Base-by-base conservation (phyloP, 2,888 invertebrate species). In the Toxonevra muliebris region DNA sequence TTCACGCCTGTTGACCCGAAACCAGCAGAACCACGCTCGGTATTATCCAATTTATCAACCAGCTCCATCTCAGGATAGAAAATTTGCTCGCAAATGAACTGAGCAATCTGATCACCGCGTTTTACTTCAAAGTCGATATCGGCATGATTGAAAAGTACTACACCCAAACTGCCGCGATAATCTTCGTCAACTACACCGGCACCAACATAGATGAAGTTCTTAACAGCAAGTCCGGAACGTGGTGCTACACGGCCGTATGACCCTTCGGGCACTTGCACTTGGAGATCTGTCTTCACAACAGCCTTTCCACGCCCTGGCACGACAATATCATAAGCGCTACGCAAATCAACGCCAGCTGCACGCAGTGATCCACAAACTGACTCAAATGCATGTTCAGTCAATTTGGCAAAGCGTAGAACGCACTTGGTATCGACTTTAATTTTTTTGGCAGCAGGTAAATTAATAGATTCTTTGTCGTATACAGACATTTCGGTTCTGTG, bases 191-290 rank as follows among this genome's bases (percentile, higher is more conserved):
- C 92, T 0, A 98, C 97, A 30, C 97, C 97, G 83, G 96, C 97
- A 82, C 98, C 98, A 76, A 98, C 95, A 87, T 99, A 98, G 77
- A 99, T 97, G 79, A 93, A 95, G 85, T 97, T 90, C 85, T 99
- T 99, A 69, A 92, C 91, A 15, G 99, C 97, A 68, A 99, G 87
- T 0, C 98, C 84, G 30, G 97, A 98, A 65, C 98, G 90, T 0
- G 98, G 97, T 1, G 98, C 97, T 52, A 98, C 90, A 77, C 98
- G 88, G 0, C 98, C 98, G 80, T 98, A 98, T 75, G 95, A 96
- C 10, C 95, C 97, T 71, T 89, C 87, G 0, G 99, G 99, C 11
- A 99, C 80, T 81, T 94, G 91, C 65, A 99, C 90, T 86, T 96
- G 94, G 65, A 99, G 86, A 79, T 98, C 98, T 0, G 98, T 99